Percentiles rank a stretch among this genome's conserved stretches.
phyloP scores from a whole-genome alignment of 2,113 vertebrate genomes.

The Murina feae region DNA sequence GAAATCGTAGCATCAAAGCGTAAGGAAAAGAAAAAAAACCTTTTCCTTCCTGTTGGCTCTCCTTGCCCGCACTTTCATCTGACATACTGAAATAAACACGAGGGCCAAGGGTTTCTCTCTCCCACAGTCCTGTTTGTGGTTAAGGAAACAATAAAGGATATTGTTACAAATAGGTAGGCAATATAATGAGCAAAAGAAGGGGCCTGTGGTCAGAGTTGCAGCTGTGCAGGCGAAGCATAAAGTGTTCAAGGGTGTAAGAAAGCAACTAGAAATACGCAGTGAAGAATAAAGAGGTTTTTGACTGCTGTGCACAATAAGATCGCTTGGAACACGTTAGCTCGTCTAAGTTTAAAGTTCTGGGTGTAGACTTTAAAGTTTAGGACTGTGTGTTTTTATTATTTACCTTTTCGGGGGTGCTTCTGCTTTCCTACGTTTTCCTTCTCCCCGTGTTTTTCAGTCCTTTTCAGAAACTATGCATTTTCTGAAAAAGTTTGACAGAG shows the following conservation, averaged over 20 bases:
- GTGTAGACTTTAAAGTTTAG: conserved; percentile 29
- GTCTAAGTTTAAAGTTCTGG: neutral
- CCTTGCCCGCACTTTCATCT: neutral
- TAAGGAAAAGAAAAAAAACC: neutral
- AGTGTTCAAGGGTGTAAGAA: conserved; percentile 42
- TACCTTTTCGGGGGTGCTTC: conserved; percentile 7
- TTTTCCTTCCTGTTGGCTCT: neutral
- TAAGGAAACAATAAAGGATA: conserved; percentile 69
- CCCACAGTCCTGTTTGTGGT: conserved; percentile 29
- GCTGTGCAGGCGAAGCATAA: conserved; percentile 36
- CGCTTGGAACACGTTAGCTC: conserved; percentile 43
- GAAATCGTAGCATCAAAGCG: conserved; percentile 52
- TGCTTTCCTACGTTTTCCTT: neutral
- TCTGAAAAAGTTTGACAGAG: neutral
- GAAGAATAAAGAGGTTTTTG: conserved; percentile 52
- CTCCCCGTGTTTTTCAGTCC: neutral
- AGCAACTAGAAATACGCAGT: conserved; percentile 24
- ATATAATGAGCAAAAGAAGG: conserved; percentile 58
- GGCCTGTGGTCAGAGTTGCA: conserved; percentile 27
- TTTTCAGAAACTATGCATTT: neutral
- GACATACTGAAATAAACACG: conserved; percentile 44
- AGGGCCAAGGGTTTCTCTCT: neutral
- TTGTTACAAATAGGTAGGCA: conserved; percentile 67
- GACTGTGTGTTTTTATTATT: neutral
- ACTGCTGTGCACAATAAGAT: conserved; percentile 4